Base-by-base conservation (phyloP, 2,888 invertebrate genomes). In the Ptycholaimellus sp. region DNA sequence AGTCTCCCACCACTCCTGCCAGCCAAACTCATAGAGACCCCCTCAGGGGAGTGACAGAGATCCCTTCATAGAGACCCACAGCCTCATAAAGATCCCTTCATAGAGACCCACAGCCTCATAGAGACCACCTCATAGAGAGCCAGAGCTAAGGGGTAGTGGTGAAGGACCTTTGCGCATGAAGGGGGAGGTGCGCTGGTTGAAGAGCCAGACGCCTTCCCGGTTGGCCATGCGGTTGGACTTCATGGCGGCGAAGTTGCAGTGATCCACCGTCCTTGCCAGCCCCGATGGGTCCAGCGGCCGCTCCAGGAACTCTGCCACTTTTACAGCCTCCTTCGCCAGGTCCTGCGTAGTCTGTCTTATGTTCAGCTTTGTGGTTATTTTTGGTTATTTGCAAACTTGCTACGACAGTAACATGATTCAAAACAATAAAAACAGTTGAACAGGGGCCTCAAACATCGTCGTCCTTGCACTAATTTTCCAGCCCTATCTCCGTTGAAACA, bases 181-280 rank as follows among this genome's bases (percentile, higher is more conserved):
- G 28, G 49, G 47, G 34, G 38, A 43, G 14, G 45, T 40, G 39
- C 42, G 40, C 35, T 48, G 46, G 35, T 49, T 44, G 40, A 49
- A 46, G 11, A 51, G 35, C 41, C 44, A 40, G 14, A 48, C 39
- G 27, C 47, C 43, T 32, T 51, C 51, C 14, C 55, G 45, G 52
- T 82, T 82, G 1, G 78, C 71, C 2, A 74, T 73, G 19, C 74
- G 70, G 58, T 82, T 82, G 0, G 67, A 64, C 51, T 73, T 73
- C 81, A 83, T 82, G 47, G 70, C 73, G 35, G 44, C 42, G 56
- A 82, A 82, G 33, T 73, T 72, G 17, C 80, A 67, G 52, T 80
- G 75, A 2, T 74, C 69, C 41, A 70, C 70, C 0, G 81, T 66
- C n/a, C 63, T 59, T 1, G 67, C 61, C 2, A 79, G 35, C 32